Conservation (phyloP, 2,113 vertebrate species). For the Mungos mungo region DNA sequence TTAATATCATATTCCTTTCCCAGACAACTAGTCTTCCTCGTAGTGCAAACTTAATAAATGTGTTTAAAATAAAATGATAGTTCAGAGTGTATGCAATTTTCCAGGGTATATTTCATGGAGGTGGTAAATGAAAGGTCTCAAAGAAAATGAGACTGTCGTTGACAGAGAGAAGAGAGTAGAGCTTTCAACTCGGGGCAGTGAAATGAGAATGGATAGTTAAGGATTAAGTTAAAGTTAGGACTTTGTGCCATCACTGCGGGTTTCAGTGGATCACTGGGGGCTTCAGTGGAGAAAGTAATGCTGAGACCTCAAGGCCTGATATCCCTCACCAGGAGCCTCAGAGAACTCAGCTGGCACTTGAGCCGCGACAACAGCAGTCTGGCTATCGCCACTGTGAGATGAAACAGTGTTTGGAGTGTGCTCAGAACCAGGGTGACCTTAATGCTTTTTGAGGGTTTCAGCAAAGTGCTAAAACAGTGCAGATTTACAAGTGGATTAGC, state of each 20-base stretch:
- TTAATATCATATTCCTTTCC: neutral
- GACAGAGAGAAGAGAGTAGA: neutral
- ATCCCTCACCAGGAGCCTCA: slow-evolving; percentile 92
- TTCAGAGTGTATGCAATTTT: neutral
- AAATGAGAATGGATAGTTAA: neutral
- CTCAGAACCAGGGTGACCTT: slow-evolving; percentile 91
- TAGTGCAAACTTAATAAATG: neutral
- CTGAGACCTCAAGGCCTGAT: slow-evolving; percentile 87
- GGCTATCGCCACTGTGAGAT: slow-evolving; percentile 89
- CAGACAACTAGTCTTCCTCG: neutral
- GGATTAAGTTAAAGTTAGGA: neutral
- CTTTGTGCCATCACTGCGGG: slow-evolving; percentile 85
- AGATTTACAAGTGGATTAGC: slow-evolving; percentile 86
- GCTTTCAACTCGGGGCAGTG: neutral
- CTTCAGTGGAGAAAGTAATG: slow-evolving; percentile 83
- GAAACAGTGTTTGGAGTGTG: slow-evolving; percentile 93
- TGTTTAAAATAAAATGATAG: neutral
- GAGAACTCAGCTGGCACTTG: slow-evolving; percentile 66
- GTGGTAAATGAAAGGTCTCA: neutral
- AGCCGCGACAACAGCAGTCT: slow-evolving; percentile 62
- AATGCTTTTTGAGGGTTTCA: slow-evolving; percentile 93
- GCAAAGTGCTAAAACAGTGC: slow-evolving; percentile 92
- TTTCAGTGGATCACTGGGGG: slow-evolving; percentile 88
- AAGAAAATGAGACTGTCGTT: neutral
- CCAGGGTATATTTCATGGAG: neutral